phyloP scores from a whole-genome alignment of 2,113 vertebrate genomes.

The Psilopsiagon aurifrons region DNA sequence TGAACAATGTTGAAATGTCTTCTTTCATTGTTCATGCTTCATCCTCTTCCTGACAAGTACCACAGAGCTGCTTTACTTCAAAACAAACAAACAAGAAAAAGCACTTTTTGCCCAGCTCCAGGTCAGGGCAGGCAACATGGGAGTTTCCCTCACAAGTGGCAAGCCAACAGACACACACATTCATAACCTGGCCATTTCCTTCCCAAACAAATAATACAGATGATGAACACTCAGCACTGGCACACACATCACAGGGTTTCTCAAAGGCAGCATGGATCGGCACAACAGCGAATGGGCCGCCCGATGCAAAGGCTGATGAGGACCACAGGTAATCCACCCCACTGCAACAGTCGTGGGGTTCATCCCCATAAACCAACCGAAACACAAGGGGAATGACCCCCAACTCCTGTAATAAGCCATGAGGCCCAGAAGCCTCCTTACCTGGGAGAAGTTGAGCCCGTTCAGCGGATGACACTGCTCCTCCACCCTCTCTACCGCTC shows the following conservation, averaged over 20 bases:
- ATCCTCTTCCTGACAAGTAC: conserved; percentile 33
- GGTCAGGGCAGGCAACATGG: not conserved
- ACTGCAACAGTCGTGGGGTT: not conserved
- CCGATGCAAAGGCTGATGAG: not conserved
- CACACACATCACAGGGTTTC: fast-evolving
- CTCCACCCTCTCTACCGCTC: conserved; percentile 93
- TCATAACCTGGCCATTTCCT: not conserved
- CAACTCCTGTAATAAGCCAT: not conserved
- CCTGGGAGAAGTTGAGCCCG: conserved; percentile 97
- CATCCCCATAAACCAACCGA: not conserved
- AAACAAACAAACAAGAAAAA: conserved; percentile 27
- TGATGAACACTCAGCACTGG: fast-evolving
- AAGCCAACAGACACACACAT: not conserved
- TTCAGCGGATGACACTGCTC: conserved; percentile 97
- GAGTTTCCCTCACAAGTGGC: not conserved
- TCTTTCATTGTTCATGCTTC: conserved; percentile 33
- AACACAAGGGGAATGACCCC: fast-evolving
- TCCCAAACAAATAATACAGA: not conserved
- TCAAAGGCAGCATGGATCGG: fast-evolving
- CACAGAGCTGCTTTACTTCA: not conserved
- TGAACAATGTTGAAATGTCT: not conserved
- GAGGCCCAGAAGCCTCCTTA: conserved; percentile 58
- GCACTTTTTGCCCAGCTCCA: not conserved
- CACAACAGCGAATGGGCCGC: fast-evolving
- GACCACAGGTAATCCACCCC: fast-evolving